Base-by-base conservation (phyloP, 92 coral and sea anemone species). In the Bergia sp. region DNA sequence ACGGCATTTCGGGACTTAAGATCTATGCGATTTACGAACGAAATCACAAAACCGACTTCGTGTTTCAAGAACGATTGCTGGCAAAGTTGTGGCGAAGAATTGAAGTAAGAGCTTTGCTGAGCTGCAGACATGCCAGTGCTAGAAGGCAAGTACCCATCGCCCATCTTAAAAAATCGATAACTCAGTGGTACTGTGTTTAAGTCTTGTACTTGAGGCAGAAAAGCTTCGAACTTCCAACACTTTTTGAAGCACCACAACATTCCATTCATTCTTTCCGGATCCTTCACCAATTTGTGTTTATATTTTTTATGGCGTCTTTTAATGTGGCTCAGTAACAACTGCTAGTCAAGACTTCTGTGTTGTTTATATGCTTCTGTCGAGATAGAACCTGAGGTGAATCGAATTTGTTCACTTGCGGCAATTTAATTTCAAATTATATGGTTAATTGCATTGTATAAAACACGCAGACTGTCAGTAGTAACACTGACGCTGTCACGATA, bases 51-150 rank as follows among this genome's bases (percentile, higher is more conserved):
- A 29, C 44, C 21, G 44, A 58, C 38, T 64, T 11, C 41, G 20
- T 80, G 55, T 40, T 18, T 4, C 0, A 65, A 20, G 74, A 20
- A 79, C 8, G 36, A 47, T 6, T 44, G 20, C 12, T 13, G 2
- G 23, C 21, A 44, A 21, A 79, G 39, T 73, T 29, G 41, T 72
- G 43, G 77, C 8, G 58, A 76, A 40, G 53, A 50, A 45, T 79
- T 53, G 66, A 49, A 49, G 64, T 29, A 8, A 79, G 41, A 29
- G 11, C 20, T 11, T 79, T 47, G 18, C 36, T 0, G 41, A 50
- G 65, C 66, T 45, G 64, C 61, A n/a, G 39, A 13, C 78, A 84
- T 84, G 87, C 87, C 87, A 73, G 77, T 84, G 39, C 64, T 84
- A 12, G 87, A 72, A 69, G 79, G 87, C 23, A 84, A 69, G 65